Evolutionary conservation across 2,113 vertebrate genomes (phyloP).

Genomic region (Notothenia coriiceps): DNA sequence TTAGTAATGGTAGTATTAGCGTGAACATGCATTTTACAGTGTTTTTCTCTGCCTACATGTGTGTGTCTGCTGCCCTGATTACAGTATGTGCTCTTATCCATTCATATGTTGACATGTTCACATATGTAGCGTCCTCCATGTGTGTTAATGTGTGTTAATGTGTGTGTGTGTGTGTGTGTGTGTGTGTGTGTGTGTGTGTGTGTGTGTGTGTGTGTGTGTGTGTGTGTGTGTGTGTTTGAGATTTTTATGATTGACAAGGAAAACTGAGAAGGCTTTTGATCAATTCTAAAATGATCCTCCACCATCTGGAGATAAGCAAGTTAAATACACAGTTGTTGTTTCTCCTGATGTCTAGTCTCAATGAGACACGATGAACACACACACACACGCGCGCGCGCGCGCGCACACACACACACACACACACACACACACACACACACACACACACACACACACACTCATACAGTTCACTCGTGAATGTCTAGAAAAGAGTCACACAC

Average conservation of each 20-base stretch:
- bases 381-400: too few species aligned
- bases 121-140: conserved; percentile 10
- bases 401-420: too few species aligned
- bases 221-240: conserved; percentile 16
- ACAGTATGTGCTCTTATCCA: conserved; percentile 10
- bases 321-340: conserved; percentile 85
- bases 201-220: conserved; percentile 11
- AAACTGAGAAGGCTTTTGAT: conserved; percentile 69
- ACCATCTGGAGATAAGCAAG: conserved; percentile 84
- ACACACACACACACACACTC: conserved; percentile 22
- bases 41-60: conserved; percentile 17
- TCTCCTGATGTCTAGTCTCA: conserved; percentile 80
- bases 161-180: conserved; percentile 8
- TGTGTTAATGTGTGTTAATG: conserved; percentile 4
- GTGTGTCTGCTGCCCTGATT: conserved; percentile 18
- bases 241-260: conserved; percentile 62
- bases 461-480: neutral
- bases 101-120: conserved; percentile 41
- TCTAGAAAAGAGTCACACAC: neutral
- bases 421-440: neutral
- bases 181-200: conserved; percentile 5
- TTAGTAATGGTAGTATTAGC: too few species aligned
- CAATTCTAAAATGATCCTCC: conserved; percentile 72
- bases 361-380: conserved; percentile 63
- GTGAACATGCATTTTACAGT: neutral